phyloP scores from a whole-genome alignment of 2,888 invertebrate species.

The Bugulina stolonifera region DNA sequence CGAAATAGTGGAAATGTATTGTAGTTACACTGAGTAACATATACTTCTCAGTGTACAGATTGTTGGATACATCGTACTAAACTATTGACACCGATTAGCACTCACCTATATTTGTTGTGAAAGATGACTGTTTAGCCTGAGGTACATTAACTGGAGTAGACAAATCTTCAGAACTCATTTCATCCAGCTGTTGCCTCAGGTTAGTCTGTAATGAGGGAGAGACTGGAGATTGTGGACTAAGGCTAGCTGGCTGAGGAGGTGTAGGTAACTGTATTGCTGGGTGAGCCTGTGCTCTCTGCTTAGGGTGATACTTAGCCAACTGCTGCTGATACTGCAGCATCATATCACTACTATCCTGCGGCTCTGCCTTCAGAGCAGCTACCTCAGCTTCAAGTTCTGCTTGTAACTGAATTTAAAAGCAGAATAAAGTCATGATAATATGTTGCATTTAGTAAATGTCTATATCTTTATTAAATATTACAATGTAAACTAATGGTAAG shows the following conservation, averaged over 20 bases:
- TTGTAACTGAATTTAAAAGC: not conserved
- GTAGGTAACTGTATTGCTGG: constrained; percentile 2
- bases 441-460: no score
- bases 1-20: no score
- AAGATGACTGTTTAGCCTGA: not conserved
- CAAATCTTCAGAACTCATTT: not conserved
- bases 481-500: no score
- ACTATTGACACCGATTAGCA: no score
- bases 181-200: constrained; percentile 6
- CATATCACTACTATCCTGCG: constrained; percentile 18
- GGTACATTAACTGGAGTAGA: not conserved
- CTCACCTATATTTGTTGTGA: constrained; percentile 12
- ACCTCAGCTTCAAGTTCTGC: constrained; percentile 22
- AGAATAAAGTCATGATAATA: no score
- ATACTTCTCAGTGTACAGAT: no score
- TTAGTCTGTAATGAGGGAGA: not conserved
- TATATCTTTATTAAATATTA: no score
- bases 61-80: no score
- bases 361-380: constrained; percentile 4
- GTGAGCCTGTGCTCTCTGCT: not conserved
- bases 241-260: not conserved
- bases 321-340: constrained; percentile 16
- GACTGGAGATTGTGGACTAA: not conserved
- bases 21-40: no score
- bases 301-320: constrained; percentile 17